These are phyloP conservation scores for Empis livida DNA, from an alignment of 2,888 invertebrate genomes.

Conservation along the genomic window DNA sequence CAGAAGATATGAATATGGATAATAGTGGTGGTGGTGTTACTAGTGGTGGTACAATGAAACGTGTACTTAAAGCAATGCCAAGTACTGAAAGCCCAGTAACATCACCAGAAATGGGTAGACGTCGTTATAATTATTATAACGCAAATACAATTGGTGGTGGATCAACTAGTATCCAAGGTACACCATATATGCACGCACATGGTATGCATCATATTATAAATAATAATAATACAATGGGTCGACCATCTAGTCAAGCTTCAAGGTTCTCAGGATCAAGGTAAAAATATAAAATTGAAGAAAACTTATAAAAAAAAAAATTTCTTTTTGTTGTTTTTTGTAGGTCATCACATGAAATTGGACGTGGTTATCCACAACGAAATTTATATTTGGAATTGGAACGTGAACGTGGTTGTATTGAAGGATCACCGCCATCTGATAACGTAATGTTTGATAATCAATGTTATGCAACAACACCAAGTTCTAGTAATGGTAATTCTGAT, in stretches of 20 bases:
- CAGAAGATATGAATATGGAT: conserved; percentile 69
- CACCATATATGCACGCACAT: conserved; percentile 47
- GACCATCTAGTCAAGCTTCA: conserved; percentile 50
- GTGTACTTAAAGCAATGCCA: conserved; percentile 90
- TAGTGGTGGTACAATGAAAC: conserved; percentile 64
- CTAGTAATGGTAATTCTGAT: conserved; percentile 85
- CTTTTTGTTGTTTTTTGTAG: conserved; percentile 31
- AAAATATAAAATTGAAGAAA: conserved; percentile 5
- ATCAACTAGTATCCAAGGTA: conserved; percentile 35
- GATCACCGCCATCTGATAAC: conserved; percentile 83
- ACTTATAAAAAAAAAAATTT: not conserved
- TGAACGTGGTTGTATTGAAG: conserved; percentile 41
- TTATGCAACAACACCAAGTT: conserved; percentile 88
- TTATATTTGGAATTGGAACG: conserved; percentile 70
- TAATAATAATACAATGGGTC: conserved; percentile 42
- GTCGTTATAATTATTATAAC: conserved; percentile 57
- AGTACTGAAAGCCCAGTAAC: conserved; percentile 81
- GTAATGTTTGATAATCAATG: conserved; percentile 92
- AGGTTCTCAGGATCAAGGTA: conserved; percentile 51
- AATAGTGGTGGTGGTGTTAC: conserved; percentile 28
- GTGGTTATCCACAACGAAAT: conserved; percentile 57
- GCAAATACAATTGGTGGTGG: conserved; percentile 23
- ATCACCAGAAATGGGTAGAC: conserved; percentile 79
- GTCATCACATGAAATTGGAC: conserved; percentile 59
- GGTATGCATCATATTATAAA: conserved; percentile 42